These are phyloP conservation scores for Leucophora obtusa DNA, from an alignment of 2,888 invertebrate genomes.

Conservation along the genomic window DNA sequence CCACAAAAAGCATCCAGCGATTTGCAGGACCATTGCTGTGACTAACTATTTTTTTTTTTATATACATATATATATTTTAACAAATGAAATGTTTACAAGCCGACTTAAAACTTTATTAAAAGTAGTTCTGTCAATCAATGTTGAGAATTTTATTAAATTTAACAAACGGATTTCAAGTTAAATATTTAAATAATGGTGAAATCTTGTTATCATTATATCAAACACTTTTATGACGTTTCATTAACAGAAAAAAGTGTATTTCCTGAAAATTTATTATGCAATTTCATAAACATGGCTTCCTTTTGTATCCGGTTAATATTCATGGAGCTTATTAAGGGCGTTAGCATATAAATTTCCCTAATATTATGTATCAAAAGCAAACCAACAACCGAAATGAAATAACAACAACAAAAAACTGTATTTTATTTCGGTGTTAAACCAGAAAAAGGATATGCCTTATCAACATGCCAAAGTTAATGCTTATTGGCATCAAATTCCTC, in stretches of 20 bases:
- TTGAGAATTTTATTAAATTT: no score
- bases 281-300: slow-evolving; percentile 9
- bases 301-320: slow-evolving; percentile 24
- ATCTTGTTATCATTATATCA: no score
- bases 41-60: no score
- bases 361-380: neutral
- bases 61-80: no score
- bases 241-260: neutral
- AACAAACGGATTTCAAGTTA: no score
- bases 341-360: slow-evolving; percentile 26
- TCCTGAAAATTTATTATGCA: slow-evolving; percentile 25
- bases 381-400: neutral
- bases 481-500: slow-evolving; percentile 24
- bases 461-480: slow-evolving; percentile 37
- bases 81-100: no score
- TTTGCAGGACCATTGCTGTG: no score
- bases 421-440: slow-evolving; percentile 5
- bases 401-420: neutral
- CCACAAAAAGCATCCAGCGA: no score
- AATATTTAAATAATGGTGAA: no score
- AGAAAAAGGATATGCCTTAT: slow-evolving; percentile 35
- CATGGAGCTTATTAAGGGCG: slow-evolving; percentile 19
- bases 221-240: slow-evolving; percentile 6
- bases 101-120: no score
- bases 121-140: no score